These are phyloP conservation scores for Notodonta dromedarius DNA, from an alignment of 2,888 invertebrate genomes.

Conservation along the genomic window DNA sequence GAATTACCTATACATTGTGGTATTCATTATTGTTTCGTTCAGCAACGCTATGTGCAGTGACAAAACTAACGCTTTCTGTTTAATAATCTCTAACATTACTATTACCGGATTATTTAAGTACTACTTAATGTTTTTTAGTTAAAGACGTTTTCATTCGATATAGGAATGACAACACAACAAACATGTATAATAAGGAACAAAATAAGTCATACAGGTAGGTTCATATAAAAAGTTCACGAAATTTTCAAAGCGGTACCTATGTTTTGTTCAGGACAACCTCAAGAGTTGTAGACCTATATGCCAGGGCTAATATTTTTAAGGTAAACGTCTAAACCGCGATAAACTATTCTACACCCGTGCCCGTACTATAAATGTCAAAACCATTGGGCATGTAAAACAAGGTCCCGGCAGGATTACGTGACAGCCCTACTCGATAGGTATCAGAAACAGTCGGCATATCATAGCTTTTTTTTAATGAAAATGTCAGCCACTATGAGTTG, in stretches of 20 bases:
- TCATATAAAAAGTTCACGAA: too few relatives aligned
- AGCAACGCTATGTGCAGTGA: too few relatives aligned
- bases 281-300: not conserved
- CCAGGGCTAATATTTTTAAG: slow-evolving; percentile 3
- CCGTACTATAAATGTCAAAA: slow-evolving; percentile 34
- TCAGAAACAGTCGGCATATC: slow-evolving; percentile 50
- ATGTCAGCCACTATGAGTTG: slow-evolving; percentile 69
- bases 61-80: too few relatives aligned
- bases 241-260: not conserved
- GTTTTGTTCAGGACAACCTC: not conserved
- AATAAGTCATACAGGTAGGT: too few relatives aligned
- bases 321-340: slow-evolving; percentile 11
- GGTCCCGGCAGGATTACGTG: slow-evolving; percentile 36
- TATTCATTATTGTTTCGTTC: too few relatives aligned
- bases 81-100: too few relatives aligned
- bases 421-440: slow-evolving; percentile 48
- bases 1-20: too few relatives aligned
- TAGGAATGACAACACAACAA: too few relatives aligned
- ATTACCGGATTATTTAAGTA: too few relatives aligned
- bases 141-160: too few relatives aligned
- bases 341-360: slow-evolving; percentile 29
- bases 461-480: slow-evolving; percentile 72
- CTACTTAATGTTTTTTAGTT: too few relatives aligned
- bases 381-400: slow-evolving; percentile 25
- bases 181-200: too few relatives aligned